These are phyloP conservation scores for Hyles lineata DNA, from an alignment of 2,888 invertebrate genomes.

Conservation along the genomic window DNA sequence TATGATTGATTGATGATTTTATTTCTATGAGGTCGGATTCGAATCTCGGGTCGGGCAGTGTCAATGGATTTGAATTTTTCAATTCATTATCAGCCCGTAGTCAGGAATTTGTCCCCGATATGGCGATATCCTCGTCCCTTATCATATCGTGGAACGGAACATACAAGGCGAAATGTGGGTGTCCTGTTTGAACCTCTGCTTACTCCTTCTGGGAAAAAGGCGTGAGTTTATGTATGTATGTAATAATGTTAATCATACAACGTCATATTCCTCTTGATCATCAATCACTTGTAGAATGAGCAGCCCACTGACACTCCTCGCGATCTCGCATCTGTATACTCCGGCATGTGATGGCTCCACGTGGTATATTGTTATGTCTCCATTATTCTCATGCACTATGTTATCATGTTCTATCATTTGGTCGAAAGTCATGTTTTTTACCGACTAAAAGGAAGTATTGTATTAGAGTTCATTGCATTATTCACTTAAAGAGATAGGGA, in stretches of 20 bases:
- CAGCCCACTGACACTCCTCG: slow-evolving; percentile 54
- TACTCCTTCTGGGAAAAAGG: too few relatives aligned
- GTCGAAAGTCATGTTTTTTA: slow-evolving; percentile 41
- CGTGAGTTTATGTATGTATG: too few relatives aligned
- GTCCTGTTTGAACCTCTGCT: too few relatives aligned
- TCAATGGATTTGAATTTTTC: too few relatives aligned
- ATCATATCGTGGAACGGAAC: too few relatives aligned
- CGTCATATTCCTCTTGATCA: slow-evolving; percentile 64
- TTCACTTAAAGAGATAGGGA: background rate
- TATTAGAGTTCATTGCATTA: background rate
- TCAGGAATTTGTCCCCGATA: too few relatives aligned
- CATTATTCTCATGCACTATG: slow-evolving; percentile 58
- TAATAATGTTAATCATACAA: slow-evolving; percentile 51
- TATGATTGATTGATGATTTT: too few relatives aligned
- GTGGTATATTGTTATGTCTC: slow-evolving; percentile 81
- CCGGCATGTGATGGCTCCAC: slow-evolving; percentile 78
- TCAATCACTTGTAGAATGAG: slow-evolving; percentile 82
- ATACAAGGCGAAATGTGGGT: too few relatives aligned
- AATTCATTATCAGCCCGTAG: too few relatives aligned
- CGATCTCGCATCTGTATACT: slow-evolving; percentile 83
- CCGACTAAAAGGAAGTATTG: slow-evolving; percentile 40
- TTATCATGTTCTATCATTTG: slow-evolving; percentile 46
- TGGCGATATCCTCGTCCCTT: too few relatives aligned
- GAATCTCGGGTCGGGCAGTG: too few relatives aligned
- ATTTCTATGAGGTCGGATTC: too few relatives aligned